A percentile compares a stretch with the other conserved stretches of the same genome.
phyloP scores from a whole-genome alignment of 1,140 invertebrate genomes.

The Vanessa tameamea region DNA sequence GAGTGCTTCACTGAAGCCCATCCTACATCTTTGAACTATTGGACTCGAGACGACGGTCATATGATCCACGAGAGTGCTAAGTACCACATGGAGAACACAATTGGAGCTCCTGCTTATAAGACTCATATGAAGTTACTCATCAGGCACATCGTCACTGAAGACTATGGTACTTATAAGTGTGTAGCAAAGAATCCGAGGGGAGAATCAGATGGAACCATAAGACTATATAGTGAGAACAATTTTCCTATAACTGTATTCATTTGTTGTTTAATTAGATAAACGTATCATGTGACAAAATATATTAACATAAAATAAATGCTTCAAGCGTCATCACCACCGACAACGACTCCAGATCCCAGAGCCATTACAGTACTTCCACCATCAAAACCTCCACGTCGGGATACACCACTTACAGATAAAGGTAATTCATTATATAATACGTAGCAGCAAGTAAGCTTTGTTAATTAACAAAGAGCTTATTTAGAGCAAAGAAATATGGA shows the following conservation, averaged over 20 bases:
- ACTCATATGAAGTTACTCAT: constrained; percentile 92
- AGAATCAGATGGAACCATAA: constrained; percentile 94
- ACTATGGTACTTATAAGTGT: constrained; percentile 95
- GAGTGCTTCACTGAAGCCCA: constrained; percentile 95
- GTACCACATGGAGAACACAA: constrained; percentile 87
- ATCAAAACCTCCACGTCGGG: constrained; percentile 65
- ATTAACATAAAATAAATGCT: constrained; percentile 15
- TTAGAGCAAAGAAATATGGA: constrained; percentile 21
- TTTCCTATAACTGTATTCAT: background rate
- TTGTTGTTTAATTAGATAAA: too few relatives aligned
- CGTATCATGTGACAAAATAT: background rate
- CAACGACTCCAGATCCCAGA: constrained; percentile 71
- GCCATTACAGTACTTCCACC: constrained; percentile 66
- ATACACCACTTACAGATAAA: constrained; percentile 70
- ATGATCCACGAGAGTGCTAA: constrained; percentile 94
- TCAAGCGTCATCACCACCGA: constrained; percentile 72
- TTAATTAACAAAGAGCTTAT: background rate
- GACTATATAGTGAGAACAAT: constrained; percentile 91
- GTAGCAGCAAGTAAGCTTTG: background rate
- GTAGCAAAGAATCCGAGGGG: constrained; percentile 95
- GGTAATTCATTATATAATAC: constrained; percentile 44
- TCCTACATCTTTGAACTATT: constrained; percentile 94
- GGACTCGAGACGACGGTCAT: constrained; percentile 91
- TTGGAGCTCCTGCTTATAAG: constrained; percentile 87
- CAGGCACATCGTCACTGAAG: constrained; percentile 86